Conservation (phyloP, 2,797 vertebrate genomes). For the Falco peregrinus region DNA sequence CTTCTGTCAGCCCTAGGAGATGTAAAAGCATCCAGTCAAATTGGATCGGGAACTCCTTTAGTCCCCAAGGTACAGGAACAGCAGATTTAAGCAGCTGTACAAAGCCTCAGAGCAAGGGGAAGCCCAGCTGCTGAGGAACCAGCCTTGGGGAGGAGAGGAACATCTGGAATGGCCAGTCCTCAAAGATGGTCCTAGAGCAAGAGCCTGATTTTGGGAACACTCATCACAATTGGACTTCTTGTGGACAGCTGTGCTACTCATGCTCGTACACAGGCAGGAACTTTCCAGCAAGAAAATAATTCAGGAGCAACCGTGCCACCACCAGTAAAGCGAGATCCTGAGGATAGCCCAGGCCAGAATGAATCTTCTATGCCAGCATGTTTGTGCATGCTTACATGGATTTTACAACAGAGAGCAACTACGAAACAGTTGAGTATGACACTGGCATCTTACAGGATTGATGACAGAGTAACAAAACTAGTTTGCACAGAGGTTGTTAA, state of each 20-base stretch:
- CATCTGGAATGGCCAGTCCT: not conserved
- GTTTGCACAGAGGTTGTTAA: not conserved
- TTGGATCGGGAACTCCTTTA: not conserved
- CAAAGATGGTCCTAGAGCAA: not conserved
- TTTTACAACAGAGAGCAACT: not conserved
- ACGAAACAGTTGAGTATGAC: not conserved
- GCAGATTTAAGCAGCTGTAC: not conserved
- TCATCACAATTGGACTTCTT: not conserved
- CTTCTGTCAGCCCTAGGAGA: not conserved
- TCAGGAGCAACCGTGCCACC: not conserved
- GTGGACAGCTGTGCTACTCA: not conserved
- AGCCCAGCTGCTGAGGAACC: not conserved
- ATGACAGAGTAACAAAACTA: not conserved
- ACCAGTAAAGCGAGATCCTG: not conserved
- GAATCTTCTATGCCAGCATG: not conserved
- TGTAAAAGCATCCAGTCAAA: not conserved
- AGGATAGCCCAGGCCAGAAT: not conserved
- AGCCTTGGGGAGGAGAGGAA: not conserved
- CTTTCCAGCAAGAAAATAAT: not conserved
- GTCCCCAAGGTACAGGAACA: not conserved
- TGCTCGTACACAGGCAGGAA: not conserved
- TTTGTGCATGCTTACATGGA: not conserved
- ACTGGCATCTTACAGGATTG: not conserved
- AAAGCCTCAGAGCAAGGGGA: not conserved
- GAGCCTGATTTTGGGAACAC: not conserved